Evolutionary conservation across 2,113 vertebrate species (phyloP), one percentile per base, ranked within the genome.

Genomic region (Alethe diademata): DNA sequence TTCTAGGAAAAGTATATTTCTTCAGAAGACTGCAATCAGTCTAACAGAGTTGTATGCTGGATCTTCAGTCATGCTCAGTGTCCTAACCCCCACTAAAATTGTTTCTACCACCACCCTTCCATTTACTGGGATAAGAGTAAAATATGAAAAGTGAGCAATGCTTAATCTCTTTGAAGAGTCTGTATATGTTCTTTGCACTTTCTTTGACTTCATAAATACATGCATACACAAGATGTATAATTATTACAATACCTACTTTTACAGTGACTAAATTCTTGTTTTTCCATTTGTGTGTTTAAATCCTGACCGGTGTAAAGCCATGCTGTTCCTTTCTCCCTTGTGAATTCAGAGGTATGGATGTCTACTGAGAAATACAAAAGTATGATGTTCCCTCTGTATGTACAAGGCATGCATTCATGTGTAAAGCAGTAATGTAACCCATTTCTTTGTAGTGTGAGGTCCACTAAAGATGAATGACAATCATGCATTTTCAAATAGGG

Each of bases 1-100:
- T 96, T 96, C 70, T 81, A 93, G 71, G 91, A 87, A 93, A 85
- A 85, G 53, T 42, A 80, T 47, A 38, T 93, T 83, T 96, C 60
- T 88, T 95, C 47, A 71, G 73, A 94, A 73, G 90, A 73, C 24
- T 85, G 18, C 82, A 94, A 82, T 92, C 45, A 74, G n/a, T 91
- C 28, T 16, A 53, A 65, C 45, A 74, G 75, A 95, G 47, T 57
- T 62, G 11, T 94, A 45, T 2, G 0, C 72, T 88, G 75, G 79
- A 58, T 72, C 76, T 94, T 92, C 79, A 61, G 11, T 91, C 67
- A 22, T 57, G 64, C 23, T 80, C 78, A 26, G 40, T 78, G 23
- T 93, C 95, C 73, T 83, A 83, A 65, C 43, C 54, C 62, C 22
- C 19, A 69, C 24, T 94, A 70, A 92, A 93, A 90, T 66, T 31